Base-by-base conservation (phyloP, 2,113 vertebrate genomes). In the Ancistrus triradiatus region DNA sequence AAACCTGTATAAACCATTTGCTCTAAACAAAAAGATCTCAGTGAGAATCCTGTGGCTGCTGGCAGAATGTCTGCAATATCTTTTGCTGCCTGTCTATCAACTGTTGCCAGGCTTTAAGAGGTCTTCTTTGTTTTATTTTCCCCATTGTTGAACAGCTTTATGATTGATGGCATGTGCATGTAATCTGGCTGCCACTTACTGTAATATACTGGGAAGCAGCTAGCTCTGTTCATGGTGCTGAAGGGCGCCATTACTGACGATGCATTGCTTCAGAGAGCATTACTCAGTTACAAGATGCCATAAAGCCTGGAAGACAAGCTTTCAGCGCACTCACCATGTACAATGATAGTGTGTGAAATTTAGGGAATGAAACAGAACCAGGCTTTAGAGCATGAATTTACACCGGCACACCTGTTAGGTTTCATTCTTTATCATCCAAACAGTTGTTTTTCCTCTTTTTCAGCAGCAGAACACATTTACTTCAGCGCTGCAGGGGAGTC, bases 181-280 rank as follows among this genome's bases (percentile, higher is more conserved):
- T 57, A 17, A 38, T 48, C 56, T 31, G 18, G 55, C 68, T 48
- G n/a, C 9, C 22, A 28, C 43, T 48, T 59, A 69, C 48, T 52
- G 24, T 46, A 67, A 64, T 64, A 48, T 48, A 50, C 43, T 25
- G 11, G 47, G 18, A 35, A 7, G 21, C 47, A n/a, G 1, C 8
- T n/a, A 25, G 40, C 44, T 38, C 52, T 59, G 66, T 73, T 59
- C 67, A 17, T 49, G 63, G 64, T 48, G 44, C 56, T 65, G 58
- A 75, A 64, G 42, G 37, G 33, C 14, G 19, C 42, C 43, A 49
- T 58, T 66, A 37, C 44, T 48, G 52, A 40, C 40, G 6, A 46
- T 7, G 14, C 27, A 46, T 37, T 11, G 44, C 44, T 31, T 27
- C 24, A 53, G 40, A 21, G 17, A 31, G 38, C 27, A 22, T 60